These are phyloP conservation scores for Sterna hirundo DNA, from an alignment of 2,113 vertebrate species.

Conservation along the genomic window DNA sequence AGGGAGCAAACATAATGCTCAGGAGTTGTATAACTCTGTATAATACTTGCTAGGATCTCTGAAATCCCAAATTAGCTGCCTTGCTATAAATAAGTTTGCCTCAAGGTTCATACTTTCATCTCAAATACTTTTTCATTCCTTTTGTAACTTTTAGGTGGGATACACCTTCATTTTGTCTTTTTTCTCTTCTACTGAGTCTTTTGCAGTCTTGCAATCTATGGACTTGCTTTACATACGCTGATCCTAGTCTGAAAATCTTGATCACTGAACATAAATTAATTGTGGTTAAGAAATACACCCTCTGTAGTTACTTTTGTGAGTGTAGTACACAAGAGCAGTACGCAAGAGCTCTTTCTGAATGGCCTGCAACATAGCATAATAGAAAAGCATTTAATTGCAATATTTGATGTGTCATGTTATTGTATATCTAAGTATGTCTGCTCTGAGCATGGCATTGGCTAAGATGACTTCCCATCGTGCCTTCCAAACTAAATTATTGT, in stretches of 20 bases:
- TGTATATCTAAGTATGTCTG: background rate
- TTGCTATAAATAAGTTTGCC: background rate
- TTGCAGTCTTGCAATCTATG: background rate
- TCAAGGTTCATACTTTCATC: background rate
- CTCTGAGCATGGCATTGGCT: background rate
- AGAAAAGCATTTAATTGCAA: background rate
- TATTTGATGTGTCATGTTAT: background rate
- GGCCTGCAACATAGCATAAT: background rate
- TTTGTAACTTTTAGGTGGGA: background rate
- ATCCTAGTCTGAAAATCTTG: background rate
- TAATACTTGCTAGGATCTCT: background rate
- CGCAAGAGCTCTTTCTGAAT: background rate
- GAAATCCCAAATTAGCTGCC: background rate
- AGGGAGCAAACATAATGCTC: constrained; percentile 40
- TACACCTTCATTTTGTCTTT: background rate
- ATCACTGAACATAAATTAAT: background rate
- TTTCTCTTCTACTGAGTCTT: background rate
- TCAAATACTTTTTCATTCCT: background rate
- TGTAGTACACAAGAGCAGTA: background rate
- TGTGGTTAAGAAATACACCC: background rate
- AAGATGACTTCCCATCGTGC: background rate
- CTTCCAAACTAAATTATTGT: background rate
- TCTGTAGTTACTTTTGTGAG: background rate
- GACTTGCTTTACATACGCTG: background rate
- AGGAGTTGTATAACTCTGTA: background rate